phyloP scores from a whole-genome alignment of 2,113 vertebrate species.

The Pelecanoides urinatrix region DNA sequence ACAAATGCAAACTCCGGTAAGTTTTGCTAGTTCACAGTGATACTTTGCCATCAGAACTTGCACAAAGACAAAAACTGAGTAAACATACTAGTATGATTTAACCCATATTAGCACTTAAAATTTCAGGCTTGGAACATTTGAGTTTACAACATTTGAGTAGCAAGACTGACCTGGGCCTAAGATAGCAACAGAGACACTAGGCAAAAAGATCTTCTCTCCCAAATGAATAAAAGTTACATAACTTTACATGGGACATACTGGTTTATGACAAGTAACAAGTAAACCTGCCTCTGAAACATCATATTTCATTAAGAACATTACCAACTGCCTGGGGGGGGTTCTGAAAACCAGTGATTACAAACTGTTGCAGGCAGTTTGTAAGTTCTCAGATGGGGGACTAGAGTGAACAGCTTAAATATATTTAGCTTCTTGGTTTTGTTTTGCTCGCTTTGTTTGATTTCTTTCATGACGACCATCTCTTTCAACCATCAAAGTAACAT shows the following conservation, averaged over 20 bases:
- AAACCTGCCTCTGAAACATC: neutral
- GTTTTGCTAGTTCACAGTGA: neutral
- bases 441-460: neutral
- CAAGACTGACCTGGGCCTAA: neutral
- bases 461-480: neutral
- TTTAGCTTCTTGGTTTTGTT: neutral
- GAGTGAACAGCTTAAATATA: neutral
- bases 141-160: neutral
- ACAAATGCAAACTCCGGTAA: neutral
- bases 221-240: neutral
- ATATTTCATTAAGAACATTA: neutral
- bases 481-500: neutral
- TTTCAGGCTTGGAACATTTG: neutral
- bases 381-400: neutral
- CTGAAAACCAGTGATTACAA: neutral
- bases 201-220: neutral
- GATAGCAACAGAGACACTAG: neutral
- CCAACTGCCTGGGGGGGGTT: neutral
- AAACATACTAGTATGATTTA: neutral
- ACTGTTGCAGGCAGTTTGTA: neutral
- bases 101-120: neutral
- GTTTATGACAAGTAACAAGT: neutral
- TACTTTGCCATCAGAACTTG: neutral
- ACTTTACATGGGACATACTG: neutral
- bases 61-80: neutral